Evolutionary conservation across 1,140 invertebrate genomes (phyloP), one percentile per base, ranked within the genome.

Genomic region (Periplaneta americana): DNA sequence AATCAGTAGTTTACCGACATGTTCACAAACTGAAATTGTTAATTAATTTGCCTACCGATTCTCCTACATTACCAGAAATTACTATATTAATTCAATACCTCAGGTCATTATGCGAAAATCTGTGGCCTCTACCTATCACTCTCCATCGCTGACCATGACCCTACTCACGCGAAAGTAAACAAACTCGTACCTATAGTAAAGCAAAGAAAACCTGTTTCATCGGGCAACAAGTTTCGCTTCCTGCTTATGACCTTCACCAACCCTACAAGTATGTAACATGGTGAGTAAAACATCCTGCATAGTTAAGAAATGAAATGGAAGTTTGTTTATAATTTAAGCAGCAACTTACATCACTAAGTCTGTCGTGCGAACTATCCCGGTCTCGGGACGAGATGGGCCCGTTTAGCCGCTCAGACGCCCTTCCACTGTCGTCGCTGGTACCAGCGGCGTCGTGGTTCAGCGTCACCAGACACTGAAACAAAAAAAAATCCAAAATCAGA

Each of bases 311-410:
- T 15, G 39, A 57, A 57, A 22, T 15, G 39, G 11, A 57, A 57
- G 34, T 8, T 37, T 15, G 35, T 81, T n/a, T n/a, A n/a, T n/a
- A n/a, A n/a, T n/a, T n/a, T n/a, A n/a, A n/a, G n/a, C n/a, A n/a
- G n/a, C n/a, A n/a, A 92, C 93, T 92, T 91, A 95, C 93, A 91
- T 95, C 94, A 90, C 93, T 94, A 86, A 94, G 92, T 87, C 93
- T 92, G 88, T 94, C 93, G 89, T 93, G 93, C 85, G 93, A 94
- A 89, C 93, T 94, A 88, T 94, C 93, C 84, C 93, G 92, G 88
- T 82, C 93, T 85, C 90, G 79, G 31, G 81, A 81, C 92, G 93
- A 83, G 91, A 90, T 87, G 93, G 93, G 93, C 87, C 92, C 92
- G 84, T 93, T 93, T 85, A 94, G 90, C 86, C 93, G 91, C 90